Conservation (phyloP, 2,113 vertebrate genomes). For the Xenopus borealis region DNA sequence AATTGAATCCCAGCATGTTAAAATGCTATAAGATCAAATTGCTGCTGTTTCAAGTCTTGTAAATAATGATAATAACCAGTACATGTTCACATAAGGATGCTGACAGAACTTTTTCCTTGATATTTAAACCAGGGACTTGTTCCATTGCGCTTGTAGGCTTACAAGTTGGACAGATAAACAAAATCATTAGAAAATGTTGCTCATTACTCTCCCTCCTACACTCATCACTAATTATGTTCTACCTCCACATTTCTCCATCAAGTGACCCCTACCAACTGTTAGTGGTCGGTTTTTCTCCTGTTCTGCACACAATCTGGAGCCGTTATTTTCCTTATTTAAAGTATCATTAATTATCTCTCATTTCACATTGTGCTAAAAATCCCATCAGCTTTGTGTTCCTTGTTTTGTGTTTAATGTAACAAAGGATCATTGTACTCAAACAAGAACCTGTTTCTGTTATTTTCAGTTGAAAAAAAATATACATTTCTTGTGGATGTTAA, state of each 20-base stretch:
- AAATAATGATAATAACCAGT: no score
- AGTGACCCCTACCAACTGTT: constrained; percentile 42
- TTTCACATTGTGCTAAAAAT: not conserved
- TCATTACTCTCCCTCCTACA: constrained; percentile 36
- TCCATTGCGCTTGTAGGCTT: not conserved
- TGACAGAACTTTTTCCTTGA: not conserved
- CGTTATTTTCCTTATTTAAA: not conserved
- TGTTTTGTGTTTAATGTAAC: no score
- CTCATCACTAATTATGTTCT: constrained; percentile 28
- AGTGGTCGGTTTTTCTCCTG: constrained; percentile 11
- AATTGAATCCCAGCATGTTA: no score
- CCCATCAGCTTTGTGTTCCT: no score
- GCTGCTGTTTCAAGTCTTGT: no score
- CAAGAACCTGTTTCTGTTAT: no score
- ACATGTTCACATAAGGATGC: no score
- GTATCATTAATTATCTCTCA: constrained; percentile 20
- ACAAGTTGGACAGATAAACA: constrained; percentile 22
- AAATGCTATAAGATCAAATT: no score
- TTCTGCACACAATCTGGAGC: constrained; percentile 36
- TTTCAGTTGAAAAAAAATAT: no score
- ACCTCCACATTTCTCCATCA: constrained; percentile 24
- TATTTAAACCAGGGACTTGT: constrained; percentile 4
- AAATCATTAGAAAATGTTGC: constrained; percentile 9
- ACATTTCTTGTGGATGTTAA: no score
- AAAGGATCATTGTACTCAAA: no score